Evolutionary conservation across 2,888 invertebrate species (phyloP).

Genomic region (Tuta absoluta): DNA sequence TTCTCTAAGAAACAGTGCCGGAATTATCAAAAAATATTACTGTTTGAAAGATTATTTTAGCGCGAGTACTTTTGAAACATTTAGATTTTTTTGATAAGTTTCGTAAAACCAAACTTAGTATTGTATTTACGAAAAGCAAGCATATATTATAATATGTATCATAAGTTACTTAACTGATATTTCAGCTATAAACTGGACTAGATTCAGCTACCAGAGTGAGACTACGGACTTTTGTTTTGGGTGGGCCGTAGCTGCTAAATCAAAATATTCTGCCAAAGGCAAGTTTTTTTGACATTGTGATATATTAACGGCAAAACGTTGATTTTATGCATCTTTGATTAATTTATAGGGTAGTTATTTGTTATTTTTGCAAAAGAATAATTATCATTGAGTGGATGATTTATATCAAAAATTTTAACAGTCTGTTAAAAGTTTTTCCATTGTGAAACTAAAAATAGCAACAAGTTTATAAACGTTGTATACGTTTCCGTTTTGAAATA

Average conservation of each 20-base stretch:
- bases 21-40: too few relatives aligned
- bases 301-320: slow-evolving; percentile 57
- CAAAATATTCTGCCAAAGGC: slow-evolving; percentile 67
- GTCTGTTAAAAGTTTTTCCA: not conserved
- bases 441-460: too few relatives aligned
- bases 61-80: too few relatives aligned
- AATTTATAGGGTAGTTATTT: slow-evolving; percentile 32
- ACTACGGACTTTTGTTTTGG: slow-evolving; percentile 52
- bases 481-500: too few relatives aligned
- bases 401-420: not conserved
- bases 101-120: too few relatives aligned
- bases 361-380: slow-evolving; percentile 4
- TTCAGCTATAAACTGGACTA: not conserved
- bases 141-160: too few relatives aligned
- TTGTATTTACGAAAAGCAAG: too few relatives aligned
- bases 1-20: too few relatives aligned
- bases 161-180: not conserved
- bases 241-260: slow-evolving; percentile 49
- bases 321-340: slow-evolving; percentile 45
- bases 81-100: too few relatives aligned
- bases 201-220: slow-evolving; percentile 48
- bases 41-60: too few relatives aligned
- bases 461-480: too few relatives aligned
- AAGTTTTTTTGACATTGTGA: slow-evolving; percentile 61
- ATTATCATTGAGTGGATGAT: not conserved